These are phyloP conservation scores for Monomorium pharaonis DNA, from an alignment of 1,140 invertebrate species.

Conservation along the genomic window DNA sequence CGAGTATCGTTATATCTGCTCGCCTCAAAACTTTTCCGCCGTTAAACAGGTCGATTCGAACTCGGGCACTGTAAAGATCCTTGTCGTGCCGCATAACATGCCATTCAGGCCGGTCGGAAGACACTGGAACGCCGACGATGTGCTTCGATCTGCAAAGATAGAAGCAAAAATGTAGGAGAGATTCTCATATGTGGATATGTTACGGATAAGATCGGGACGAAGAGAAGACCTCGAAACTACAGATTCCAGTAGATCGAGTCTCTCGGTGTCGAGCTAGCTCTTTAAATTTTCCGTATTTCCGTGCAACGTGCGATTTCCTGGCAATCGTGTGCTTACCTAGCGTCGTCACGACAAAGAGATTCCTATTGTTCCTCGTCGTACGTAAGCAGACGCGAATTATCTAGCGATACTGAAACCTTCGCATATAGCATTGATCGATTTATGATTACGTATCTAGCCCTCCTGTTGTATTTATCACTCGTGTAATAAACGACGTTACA, in stretches of 20 bases:
- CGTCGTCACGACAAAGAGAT: background rate
- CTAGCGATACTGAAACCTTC: background rate
- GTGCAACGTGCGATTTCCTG: background rate
- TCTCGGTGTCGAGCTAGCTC: background rate
- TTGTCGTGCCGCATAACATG: background rate
- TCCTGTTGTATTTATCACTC: background rate
- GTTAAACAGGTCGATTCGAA: slow-evolving; percentile 65
- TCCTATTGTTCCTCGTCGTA: background rate
- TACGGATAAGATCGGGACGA: slow-evolving; percentile 20
- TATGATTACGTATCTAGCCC: slow-evolving; percentile 8
- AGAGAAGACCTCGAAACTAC: background rate
- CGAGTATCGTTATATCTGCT: slow-evolving; percentile 52
- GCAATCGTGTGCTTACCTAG: background rate
- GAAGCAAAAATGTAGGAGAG: background rate
- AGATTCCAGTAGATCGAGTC: background rate
- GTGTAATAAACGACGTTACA: slow-evolving; percentile 54
- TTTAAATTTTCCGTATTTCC: background rate
- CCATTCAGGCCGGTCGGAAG: slow-evolving; percentile 4
- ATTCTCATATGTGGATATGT: background rate
- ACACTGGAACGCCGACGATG: background rate
- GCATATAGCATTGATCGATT: background rate
- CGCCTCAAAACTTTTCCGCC: slow-evolving; percentile 38
- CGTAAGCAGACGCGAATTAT: background rate
- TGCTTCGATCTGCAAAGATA: background rate
- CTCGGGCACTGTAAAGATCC: slow-evolving; percentile 29